Evolutionary conservation across 2,888 invertebrate species (phyloP), one percentile per base, ranked within the genome.

Genomic region (Phalangium opilio): DNA sequence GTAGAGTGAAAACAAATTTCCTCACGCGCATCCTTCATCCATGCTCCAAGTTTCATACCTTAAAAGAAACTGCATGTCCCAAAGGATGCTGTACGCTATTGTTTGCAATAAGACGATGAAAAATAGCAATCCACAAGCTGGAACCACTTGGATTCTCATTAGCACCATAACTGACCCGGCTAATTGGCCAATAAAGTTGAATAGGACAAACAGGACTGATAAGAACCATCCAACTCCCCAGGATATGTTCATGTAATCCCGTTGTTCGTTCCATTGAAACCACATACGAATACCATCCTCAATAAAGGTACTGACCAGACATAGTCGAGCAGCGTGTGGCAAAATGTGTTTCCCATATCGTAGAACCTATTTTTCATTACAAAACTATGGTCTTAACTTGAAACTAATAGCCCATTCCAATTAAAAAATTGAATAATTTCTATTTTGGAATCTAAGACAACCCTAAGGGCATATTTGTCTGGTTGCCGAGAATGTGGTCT

Each of bases 211-310:
- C 56, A 91, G 59, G 14, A 90, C 87, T 43, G 93, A 93, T 51
- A 98, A 68, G 67, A 96, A 81, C 62, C 79, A 80, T 40, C 96
- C 96, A 71, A 95, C 93, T 41, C 83, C 81, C 98, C 95, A 96
- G 12, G 89, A 86, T 73, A 85, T 80, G 66, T 91, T 83, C 89
- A 96, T 95, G 67, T 93, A 96, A 66, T 93, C 91, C 39, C 90
- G 75, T 67, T 95, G 95, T 63, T 96, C 93, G 46, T 78, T 78
- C 95, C 95, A 96, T 68, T 99, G 98, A 63, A 89, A 83, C 83
- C 91, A 98, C 98, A 99, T 99, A 52, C 98, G 79, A 50, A 98
- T 75, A 2, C 98, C 98, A 74, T 99, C 98, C 71, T 98, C 98
- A 53, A 98, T 74, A 73, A 99, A 99, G 60, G 98, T 99, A 60